phyloP scores from a whole-genome alignment of 2,888 invertebrate species.

The Ommatoiulus sabulosus region DNA sequence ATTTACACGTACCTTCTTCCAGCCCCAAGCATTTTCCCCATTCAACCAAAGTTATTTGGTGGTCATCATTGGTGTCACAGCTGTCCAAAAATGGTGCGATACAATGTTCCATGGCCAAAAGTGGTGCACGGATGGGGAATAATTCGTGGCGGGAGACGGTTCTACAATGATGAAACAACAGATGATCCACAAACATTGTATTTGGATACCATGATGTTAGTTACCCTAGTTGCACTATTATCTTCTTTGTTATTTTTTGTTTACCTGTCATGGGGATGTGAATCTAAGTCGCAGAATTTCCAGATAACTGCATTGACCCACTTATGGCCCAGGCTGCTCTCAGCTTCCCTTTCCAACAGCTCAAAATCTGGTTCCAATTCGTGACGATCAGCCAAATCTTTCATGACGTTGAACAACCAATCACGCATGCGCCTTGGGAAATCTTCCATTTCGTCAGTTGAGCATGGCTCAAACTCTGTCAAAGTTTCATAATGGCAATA shows the following conservation, averaged over 20 bases:
- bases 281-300: constrained; percentile 96
- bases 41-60: constrained; percentile 89
- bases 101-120: constrained; percentile 97
- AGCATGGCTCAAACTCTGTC: constrained; percentile 76
- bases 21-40: constrained; percentile 85
- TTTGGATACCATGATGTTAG: too few species aligned
- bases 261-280: constrained; percentile 87
- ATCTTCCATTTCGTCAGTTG: constrained; percentile 87
- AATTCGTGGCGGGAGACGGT: constrained; percentile 92
- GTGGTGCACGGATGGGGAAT: constrained; percentile 93
- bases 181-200: too few species aligned
- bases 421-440: constrained; percentile 97
- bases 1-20: constrained; percentile 77
- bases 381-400: constrained; percentile 89
- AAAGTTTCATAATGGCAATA: neutral
- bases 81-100: constrained; percentile 94
- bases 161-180: constrained; percentile 67
- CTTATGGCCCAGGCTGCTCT: constrained; percentile 67
- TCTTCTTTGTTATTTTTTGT: constrained; percentile 33
- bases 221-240: neutral
- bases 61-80: constrained; percentile 90
- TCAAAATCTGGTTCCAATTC: constrained; percentile 85
- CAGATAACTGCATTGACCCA: constrained; percentile 88
- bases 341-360: constrained; percentile 89
- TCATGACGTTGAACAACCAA: constrained; percentile 98